phyloP scores from a whole-genome alignment of 2,113 vertebrate genomes.

The Eulacestoma nigropectus region DNA sequence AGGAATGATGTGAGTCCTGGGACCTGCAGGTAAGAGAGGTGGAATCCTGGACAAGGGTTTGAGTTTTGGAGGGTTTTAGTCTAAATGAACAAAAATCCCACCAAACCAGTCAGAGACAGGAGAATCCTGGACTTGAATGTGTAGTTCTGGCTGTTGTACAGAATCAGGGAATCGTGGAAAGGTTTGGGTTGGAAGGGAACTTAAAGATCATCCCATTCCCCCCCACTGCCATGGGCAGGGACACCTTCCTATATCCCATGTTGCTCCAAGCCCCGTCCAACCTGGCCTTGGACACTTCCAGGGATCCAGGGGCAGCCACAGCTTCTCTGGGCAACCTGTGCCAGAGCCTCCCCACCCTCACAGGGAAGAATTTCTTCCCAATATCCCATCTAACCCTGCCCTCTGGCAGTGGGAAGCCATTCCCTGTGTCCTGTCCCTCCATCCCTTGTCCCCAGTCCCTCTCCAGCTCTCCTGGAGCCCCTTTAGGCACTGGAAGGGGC shows the following conservation, averaged over 20 bases:
- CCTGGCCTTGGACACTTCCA: background rate
- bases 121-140: background rate
- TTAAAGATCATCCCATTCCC: accelerated
- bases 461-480: background rate
- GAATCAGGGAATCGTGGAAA: background rate
- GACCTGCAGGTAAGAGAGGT: background rate
- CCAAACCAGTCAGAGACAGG: background rate
- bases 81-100: background rate
- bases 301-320: background rate
- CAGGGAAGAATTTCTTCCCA: accelerated
- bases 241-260: background rate
- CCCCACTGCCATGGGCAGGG: background rate
- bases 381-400: background rate
- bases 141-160: background rate
- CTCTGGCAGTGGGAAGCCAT: background rate
- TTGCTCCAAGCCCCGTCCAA: accelerated
- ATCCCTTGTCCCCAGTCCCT: background rate
- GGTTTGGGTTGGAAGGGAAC: background rate
- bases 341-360: accelerated
- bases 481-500: accelerated
- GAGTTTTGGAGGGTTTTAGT: background rate
- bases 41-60: accelerated
- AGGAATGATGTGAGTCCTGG: background rate
- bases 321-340: background rate
- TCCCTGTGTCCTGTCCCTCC: background rate